phyloP scores from a whole-genome alignment of 64 coral and sea anemone species.

The Porites australiensis region DNA sequence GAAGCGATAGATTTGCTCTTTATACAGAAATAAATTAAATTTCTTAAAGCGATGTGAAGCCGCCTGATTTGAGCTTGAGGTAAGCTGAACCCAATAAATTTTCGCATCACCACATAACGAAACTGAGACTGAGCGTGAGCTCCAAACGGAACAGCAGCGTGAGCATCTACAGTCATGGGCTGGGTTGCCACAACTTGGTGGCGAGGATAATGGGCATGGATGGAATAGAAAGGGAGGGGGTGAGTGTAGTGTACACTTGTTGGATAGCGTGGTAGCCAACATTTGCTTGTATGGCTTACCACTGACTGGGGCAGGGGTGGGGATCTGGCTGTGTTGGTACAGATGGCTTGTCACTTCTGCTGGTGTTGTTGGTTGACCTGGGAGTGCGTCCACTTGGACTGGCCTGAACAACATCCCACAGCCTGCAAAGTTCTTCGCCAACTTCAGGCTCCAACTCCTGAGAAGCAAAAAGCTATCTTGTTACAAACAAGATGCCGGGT shows the following conservation, averaged over 20 bases:
- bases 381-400: conserved; percentile 5
- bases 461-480: neutral
- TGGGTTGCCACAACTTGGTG: conserved; percentile 4
- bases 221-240: conserved; percentile 41
- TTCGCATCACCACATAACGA: too few relatives aligned
- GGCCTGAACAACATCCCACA: conserved; percentile 72
- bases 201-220: conserved; percentile 19
- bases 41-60: too few relatives aligned
- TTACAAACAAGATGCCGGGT: too few relatives aligned
- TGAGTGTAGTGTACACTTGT: conserved; percentile 81
- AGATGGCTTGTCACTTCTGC: conserved; percentile 46
- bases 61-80: too few relatives aligned
- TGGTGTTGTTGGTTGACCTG: neutral
- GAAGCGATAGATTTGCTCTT: too few relatives aligned
- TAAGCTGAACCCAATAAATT: too few relatives aligned
- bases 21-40: too few relatives aligned
- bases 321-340: neutral
- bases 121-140: neutral
- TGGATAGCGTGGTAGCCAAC: conserved; percentile 35
- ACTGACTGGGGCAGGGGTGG: conserved; percentile 52
- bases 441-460: conserved; percentile 89
- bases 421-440: conserved; percentile 80
- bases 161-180: neutral
- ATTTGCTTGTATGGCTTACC: conserved; percentile 53
- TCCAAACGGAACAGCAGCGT: neutral